Evolutionary conservation across 2,888 invertebrate species (phyloP), one percentile per base, ranked within the genome.

Genomic region (Cactoblastis cactorum): DNA sequence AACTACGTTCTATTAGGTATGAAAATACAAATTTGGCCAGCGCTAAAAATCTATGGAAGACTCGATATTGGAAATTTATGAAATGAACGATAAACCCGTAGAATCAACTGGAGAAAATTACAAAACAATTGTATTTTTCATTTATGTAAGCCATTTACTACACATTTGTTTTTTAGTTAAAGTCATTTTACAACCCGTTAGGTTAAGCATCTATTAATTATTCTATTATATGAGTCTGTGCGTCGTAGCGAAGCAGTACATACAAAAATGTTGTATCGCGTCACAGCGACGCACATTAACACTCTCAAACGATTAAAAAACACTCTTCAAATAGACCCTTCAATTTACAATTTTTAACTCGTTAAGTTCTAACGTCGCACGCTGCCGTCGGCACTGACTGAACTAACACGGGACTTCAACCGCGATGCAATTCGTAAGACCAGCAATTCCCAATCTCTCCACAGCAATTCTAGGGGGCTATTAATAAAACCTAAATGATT

Each of bases 371-470:
- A 9, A 22, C n/a, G 12, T 22, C 38, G 39, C 39, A 14, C 19
- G 39, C 39, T 22, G 22, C 22, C 19, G 22, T 12, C 8, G 14
- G 33, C n/a, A 19, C 22, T 22, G 15, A 15, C 39, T n/a, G n/a
- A 19, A 37, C 14, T 15, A 47, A 52, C 19, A 47, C 51, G 52
- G 50, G 52, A 49, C 53, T 53, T 48, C 41, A 51, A 24, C 14
- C 22, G 38, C 9, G 41, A 41, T 6, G 19, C 22, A 24, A 24
- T 24, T 41, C 24, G 8, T 24, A 8, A 12, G 41, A 41, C 41
- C 41, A 41, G 24, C 41, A 24, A 19, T 14, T 24, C 41, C 22
- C 24, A 24, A 41, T 14, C 41, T 28, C 5, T 28, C 28, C n/a
- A n/a, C n/a, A n/a, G n/a, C n/a, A n/a, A n/a, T n/a, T n/a, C n/a